Conservation (phyloP, 1,140 invertebrate genomes). For the Drosophila serrata region DNA sequence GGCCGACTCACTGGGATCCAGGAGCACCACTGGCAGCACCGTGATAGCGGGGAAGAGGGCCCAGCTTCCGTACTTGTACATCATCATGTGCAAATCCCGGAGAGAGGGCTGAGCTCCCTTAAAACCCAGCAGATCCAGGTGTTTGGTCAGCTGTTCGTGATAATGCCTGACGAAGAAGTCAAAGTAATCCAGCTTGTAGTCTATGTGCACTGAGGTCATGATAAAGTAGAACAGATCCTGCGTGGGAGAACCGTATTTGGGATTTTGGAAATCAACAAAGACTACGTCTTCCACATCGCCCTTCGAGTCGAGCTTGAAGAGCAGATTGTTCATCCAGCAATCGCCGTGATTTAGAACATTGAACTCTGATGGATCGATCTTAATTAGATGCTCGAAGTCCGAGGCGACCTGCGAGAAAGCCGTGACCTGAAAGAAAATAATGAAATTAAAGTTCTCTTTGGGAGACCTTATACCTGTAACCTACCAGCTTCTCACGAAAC, state of each 20-base stretch:
- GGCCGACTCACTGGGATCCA: constrained; percentile 60
- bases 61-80: constrained; percentile 57
- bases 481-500: constrained; percentile 60
- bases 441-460: background rate
- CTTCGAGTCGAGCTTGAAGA: constrained; percentile 86
- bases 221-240: constrained; percentile 69
- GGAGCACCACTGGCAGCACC: constrained; percentile 64
- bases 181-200: constrained; percentile 69
- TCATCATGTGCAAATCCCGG: constrained; percentile 62
- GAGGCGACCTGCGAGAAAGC: constrained; percentile 8
- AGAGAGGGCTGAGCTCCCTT: constrained; percentile 47
- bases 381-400: constrained; percentile 17
- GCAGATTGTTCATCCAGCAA: constrained; percentile 89
- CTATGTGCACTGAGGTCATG: constrained; percentile 65
- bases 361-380: constrained; percentile 85
- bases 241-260: constrained; percentile 58
- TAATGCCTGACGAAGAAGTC: constrained; percentile 73
- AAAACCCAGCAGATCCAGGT: constrained; percentile 64
- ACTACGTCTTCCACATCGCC: constrained; percentile 75
- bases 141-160: constrained; percentile 62
- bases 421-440: background rate
- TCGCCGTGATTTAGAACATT: constrained; percentile 89
- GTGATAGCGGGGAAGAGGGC: constrained; percentile 38
- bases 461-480: background rate
- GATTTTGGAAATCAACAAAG: constrained; percentile 77